Evolutionary conservation across 1,140 invertebrate species (phyloP).

Genomic region (Drosophila auraria): DNA sequence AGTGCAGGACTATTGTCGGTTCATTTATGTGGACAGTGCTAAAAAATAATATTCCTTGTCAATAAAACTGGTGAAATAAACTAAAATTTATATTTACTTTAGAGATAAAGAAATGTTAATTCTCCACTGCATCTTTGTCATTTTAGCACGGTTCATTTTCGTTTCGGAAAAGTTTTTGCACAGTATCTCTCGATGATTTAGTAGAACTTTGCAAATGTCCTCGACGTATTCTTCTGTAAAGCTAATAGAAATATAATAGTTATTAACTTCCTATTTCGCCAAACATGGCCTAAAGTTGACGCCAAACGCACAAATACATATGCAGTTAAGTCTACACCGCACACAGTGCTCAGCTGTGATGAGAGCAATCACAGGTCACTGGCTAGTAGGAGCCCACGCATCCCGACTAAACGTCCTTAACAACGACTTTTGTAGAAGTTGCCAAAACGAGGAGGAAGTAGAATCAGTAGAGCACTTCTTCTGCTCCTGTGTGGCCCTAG

Average conservation of each 20-base stretch:
- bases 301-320: too few species aligned
- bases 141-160: constrained; percentile 74
- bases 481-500: too few species aligned
- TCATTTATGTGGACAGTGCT: constrained; percentile 59
- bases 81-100: constrained; percentile 47
- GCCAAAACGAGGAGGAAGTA: too few species aligned
- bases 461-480: too few species aligned
- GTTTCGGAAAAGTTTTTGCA: constrained; percentile 77
- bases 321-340: too few species aligned
- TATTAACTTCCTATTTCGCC: background rate
- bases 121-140: constrained; percentile 80
- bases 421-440: too few species aligned
- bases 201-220: constrained; percentile 76
- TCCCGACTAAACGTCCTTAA: too few species aligned
- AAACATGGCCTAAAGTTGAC: too few species aligned
- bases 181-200: constrained; percentile 77
- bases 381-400: too few species aligned
- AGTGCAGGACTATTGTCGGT: constrained; percentile 80
- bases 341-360: too few species aligned
- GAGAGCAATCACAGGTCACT: too few species aligned
- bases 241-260: constrained; percentile 17
- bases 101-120: constrained; percentile 79
- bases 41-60: background rate
- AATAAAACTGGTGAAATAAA: background rate
- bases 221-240: constrained; percentile 77